These are phyloP conservation scores for Odocoileus hemionus DNA, from an alignment of 2,113 vertebrate species.

Conservation along the genomic window DNA sequence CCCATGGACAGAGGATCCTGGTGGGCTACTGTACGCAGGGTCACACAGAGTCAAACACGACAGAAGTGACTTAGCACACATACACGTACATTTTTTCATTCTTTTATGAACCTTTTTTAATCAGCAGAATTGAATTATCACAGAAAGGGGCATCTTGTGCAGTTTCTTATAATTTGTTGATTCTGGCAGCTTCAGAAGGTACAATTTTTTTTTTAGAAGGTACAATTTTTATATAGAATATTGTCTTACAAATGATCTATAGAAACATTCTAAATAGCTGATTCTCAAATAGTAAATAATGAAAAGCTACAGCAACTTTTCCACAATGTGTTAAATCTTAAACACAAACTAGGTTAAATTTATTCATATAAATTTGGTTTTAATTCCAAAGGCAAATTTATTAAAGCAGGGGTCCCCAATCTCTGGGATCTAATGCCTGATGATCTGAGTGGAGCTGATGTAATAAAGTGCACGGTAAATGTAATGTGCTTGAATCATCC, in stretches of 20 bases:
- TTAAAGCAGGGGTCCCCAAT: not conserved
- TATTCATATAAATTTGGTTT: conserved; percentile 21
- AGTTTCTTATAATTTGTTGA: not conserved
- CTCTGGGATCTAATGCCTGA: not conserved
- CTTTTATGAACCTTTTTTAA: not conserved
- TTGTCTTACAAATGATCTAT: conserved; percentile 1
- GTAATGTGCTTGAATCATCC: not conserved
- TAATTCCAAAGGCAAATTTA: not conserved
- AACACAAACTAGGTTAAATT: not conserved
- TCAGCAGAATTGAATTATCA: not conserved
- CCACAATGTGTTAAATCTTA: not conserved
- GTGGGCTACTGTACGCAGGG: not conserved
- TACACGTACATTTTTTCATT: not conserved
- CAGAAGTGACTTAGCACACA: not conserved
- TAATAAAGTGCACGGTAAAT: not conserved
- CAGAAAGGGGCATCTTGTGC: not conserved
- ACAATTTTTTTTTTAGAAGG: not conserved
- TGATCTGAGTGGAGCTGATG: not conserved
- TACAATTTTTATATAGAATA: not conserved
- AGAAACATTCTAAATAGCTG: not conserved
- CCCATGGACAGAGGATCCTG: not conserved
- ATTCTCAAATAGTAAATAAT: conserved; percentile 30
- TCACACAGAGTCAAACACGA: not conserved
- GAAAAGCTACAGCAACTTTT: not conserved
- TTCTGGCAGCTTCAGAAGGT: not conserved